phyloP scores from a whole-genome alignment of 2,797 vertebrate genomes.

The Paramormyrops hopkinsi region DNA sequence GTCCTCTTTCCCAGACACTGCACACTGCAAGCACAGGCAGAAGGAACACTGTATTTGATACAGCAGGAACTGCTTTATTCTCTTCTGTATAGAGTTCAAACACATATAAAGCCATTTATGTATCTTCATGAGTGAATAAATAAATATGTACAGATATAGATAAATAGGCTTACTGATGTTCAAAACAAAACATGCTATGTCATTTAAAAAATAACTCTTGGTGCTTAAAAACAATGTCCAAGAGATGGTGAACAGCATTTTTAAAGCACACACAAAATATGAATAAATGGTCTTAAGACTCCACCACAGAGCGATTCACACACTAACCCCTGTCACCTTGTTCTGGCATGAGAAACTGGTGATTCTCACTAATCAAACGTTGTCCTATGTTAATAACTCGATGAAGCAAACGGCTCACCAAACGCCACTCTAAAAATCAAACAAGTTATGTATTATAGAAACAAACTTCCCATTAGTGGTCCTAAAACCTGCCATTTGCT shows the following conservation, averaged over 20 bases:
- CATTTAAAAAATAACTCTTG: slow-evolving; percentile 8
- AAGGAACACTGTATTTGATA: background rate
- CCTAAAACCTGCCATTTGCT: background rate
- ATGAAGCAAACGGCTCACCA: background rate
- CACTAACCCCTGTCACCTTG: background rate
- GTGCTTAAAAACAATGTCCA: slow-evolving; percentile 4
- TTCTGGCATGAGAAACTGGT: background rate
- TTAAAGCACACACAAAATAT: background rate
- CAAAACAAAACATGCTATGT: slow-evolving; percentile 1
- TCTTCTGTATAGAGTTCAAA: background rate
- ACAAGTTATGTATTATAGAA: background rate
- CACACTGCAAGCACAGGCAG: background rate
- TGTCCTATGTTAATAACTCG: background rate
- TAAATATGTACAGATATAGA: slow-evolving; percentile 11
- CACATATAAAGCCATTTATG: slow-evolving; percentile 14
- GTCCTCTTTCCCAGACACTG: background rate
- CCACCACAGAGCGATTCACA: background rate
- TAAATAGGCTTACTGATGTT: background rate
- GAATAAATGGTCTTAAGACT: background rate
- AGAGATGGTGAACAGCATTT: background rate
- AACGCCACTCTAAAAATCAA: background rate
- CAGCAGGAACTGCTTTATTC: background rate
- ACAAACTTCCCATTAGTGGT: background rate
- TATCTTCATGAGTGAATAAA: background rate
- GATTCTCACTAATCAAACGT: background rate